Evolutionary conservation across 2,888 invertebrate genomes (phyloP), one percentile per base, ranked within the genome.

Genomic region (Phalera bucephala): DNA sequence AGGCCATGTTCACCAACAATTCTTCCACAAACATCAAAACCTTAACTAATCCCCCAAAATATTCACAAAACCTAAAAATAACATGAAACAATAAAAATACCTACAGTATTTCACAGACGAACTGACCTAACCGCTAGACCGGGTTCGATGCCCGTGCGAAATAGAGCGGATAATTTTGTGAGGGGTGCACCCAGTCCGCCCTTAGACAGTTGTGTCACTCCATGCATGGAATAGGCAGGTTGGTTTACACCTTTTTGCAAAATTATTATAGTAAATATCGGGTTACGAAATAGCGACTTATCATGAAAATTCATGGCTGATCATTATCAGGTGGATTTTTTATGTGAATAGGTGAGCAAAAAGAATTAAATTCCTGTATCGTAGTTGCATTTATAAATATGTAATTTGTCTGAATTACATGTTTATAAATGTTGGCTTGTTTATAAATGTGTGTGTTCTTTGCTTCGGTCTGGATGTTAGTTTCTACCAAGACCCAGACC

Each of bases 151-250:
- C 56, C 59, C 66, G 64, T 49, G 61, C 57, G 64, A 79, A 78
- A 71, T 76, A 76, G 79, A 73, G 69, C 76, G 70, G 51, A 49
- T 69, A 70, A 64, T 71, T 60, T 54, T 17, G 54, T 42, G 40
- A 31, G 39, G 28, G 21, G 27, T 52, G 36, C 40, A 45, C 50
- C 33, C n/a, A n/a, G n/a, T 30, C 37, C 36, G 33, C 36, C 45
- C 46, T 31, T 49, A 59, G 54, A 59, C 53, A 37, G 51, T 51
- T 57, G 54, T 42, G 56, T 45, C 45, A 43, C 30, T 6, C 45
- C 52, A 57, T 62, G 64, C 63, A 58, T 63, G 60, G 44, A 39
- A 42, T 39, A 31, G 31, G 19, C 38, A 28, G 30, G 19, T 36
- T 36, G 36, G 28, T 39, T 43, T 42, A 31, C 25, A 26, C 49